Conservation (phyloP, 1,140 invertebrate genomes). For the Bombus haemorrhoidalis region DNA sequence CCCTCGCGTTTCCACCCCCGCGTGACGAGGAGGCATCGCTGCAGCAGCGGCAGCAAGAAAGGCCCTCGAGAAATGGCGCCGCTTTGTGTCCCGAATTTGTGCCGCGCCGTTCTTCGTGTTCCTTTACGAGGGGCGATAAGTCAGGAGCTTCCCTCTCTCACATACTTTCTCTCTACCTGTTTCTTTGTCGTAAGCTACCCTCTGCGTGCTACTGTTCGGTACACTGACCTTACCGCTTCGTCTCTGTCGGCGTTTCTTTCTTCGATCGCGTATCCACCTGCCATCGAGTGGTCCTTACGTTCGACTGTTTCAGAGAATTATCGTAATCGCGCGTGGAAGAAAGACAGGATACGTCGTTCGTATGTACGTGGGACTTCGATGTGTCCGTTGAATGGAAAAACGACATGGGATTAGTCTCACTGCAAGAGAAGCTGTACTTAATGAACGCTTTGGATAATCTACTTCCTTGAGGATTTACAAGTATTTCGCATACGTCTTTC, state of each 20-base stretch:
- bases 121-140: conserved; percentile 73
- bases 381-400: not conserved
- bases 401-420: not conserved
- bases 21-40: conserved; percentile 58
- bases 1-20: conserved; percentile 3
- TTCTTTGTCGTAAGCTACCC: not conserved
- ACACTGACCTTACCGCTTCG: conserved; percentile 34
- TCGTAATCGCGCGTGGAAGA: conserved; percentile 29
- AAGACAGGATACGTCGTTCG: not conserved
- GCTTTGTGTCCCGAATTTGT: conserved; percentile 77
- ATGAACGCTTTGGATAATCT: conserved; percentile 6
- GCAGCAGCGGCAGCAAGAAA: conserved; percentile 68
- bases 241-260: conserved; percentile 14
- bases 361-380: not conserved
- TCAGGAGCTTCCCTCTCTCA: conserved; percentile 63
- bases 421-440: not conserved
- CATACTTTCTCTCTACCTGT: not conserved
- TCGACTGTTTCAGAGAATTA: conserved; percentile 36
- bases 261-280: not conserved
- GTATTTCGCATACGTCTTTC: not conserved
- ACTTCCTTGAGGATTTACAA: not conserved
- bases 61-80: conserved; percentile 71
- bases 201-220: conserved; percentile 21
- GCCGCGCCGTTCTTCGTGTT: conserved; percentile 72
- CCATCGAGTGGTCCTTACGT: not conserved